phyloP scores from a whole-genome alignment of 2,888 invertebrate species.

The Caenorhabditis sinica region DNA sequence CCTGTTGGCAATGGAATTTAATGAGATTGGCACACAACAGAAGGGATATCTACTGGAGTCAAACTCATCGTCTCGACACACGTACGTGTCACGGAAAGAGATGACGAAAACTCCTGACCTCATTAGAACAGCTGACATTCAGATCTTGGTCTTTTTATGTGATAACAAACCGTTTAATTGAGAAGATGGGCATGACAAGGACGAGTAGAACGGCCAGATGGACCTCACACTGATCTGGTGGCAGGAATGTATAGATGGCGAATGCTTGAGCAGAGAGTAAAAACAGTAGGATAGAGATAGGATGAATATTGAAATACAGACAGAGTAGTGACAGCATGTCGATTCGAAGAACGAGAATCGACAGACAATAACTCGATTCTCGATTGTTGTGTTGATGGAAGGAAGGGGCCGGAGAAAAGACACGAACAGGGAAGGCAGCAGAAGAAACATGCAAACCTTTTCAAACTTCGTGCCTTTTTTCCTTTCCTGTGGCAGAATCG shows the following conservation, averaged over 20 bases:
- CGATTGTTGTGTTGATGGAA: constrained; percentile 43
- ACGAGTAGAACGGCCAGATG: constrained; percentile 35
- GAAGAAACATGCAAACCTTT: constrained; percentile 55
- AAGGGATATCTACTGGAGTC: constrained; percentile 36
- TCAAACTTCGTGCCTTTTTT: constrained; percentile 24
- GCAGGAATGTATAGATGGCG: constrained; percentile 29
- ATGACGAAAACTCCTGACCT: constrained; percentile 53
- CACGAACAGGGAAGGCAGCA: constrained; percentile 20
- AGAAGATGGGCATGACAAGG: constrained; percentile 58
- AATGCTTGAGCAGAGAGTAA: constrained; percentile 36
- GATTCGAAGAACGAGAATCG: constrained; percentile 1
- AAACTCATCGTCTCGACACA: constrained; percentile 17
- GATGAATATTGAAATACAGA: constrained; percentile 53
- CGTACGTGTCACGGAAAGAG: constrained; percentile 36
- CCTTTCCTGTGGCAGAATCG: not conserved
- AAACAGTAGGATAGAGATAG: constrained; percentile 44
- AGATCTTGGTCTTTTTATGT: not conserved
- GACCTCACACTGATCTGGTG: constrained; percentile 30
- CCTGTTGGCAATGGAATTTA: constrained; percentile 9
- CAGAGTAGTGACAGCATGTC: constrained; percentile 47
- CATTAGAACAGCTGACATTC: constrained; percentile 62
- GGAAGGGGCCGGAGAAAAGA: constrained; percentile 21
- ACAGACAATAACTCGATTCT: constrained; percentile 33
- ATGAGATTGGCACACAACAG: constrained; percentile 15
- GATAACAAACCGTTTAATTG: constrained; percentile 60